Evolutionary conservation across 2,888 invertebrate genomes (phyloP).

Genomic region (Pyrochroa serraticornis): DNA sequence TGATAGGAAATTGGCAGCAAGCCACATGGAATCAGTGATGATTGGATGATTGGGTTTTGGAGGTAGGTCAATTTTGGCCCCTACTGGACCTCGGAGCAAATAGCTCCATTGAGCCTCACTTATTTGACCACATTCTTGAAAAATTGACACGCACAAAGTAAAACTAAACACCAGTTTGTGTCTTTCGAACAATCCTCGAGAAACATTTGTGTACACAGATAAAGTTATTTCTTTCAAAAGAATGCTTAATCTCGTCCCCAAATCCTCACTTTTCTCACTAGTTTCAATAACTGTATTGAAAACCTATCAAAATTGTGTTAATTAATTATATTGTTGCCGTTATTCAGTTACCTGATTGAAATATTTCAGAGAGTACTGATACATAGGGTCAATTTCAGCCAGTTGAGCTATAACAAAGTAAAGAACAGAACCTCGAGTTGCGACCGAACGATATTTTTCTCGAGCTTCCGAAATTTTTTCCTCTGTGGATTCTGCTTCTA

Average conservation of each 20-base stretch:
- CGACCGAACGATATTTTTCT: constrained; percentile 84
- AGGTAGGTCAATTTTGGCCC: constrained; percentile 52
- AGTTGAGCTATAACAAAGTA: constrained; percentile 91
- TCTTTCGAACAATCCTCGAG: constrained; percentile 87
- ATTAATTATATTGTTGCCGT: constrained; percentile 10
- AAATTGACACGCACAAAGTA: constrained; percentile 78
- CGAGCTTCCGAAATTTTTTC: constrained; percentile 83
- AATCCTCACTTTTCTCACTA: constrained; percentile 70
- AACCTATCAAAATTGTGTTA: constrained; percentile 62
- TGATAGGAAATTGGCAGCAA: constrained; percentile 67
- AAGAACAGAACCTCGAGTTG: constrained; percentile 85
- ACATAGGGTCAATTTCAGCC: constrained; percentile 93
- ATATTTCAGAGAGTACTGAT: constrained; percentile 92
- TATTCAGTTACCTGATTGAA: constrained; percentile 68
- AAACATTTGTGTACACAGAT: constrained; percentile 84
- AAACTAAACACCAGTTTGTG: constrained; percentile 91
- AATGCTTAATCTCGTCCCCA: constrained; percentile 71
- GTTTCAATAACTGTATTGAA: constrained; percentile 81
- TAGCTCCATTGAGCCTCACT: constrained; percentile 74
- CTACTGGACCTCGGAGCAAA: constrained; percentile 76
- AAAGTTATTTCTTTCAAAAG: constrained; percentile 79
- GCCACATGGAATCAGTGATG: constrained; percentile 74
- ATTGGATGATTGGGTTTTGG: constrained; percentile 67
- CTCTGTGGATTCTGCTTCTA: constrained; percentile 87
- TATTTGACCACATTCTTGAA: constrained; percentile 68